Percentiles rank a stretch among this genome's conserved stretches.
phyloP scores from a whole-genome alignment of 2,888 invertebrate species.

The Amiota mariae region DNA sequence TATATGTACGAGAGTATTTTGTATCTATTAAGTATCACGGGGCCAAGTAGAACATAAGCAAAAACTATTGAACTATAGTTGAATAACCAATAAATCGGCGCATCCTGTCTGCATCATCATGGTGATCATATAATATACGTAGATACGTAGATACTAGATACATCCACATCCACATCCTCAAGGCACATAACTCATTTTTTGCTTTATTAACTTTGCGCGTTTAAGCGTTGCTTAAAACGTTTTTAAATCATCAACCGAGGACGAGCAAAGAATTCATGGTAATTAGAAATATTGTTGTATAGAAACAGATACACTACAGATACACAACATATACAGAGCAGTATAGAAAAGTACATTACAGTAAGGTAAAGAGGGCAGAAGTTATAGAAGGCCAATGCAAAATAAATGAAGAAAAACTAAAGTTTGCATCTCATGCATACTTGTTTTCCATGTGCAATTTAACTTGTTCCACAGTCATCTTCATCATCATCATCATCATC shows the following conservation, averaged over 20 bases:
- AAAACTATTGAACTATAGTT: constrained; percentile 54
- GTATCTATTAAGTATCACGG: neutral
- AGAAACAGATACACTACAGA: neutral
- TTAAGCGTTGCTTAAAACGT: neutral
- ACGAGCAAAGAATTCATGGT: constrained; percentile 38
- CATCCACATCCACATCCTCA: constrained; percentile 22
- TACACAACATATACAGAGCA: too few relatives aligned
- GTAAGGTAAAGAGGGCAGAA: neutral
- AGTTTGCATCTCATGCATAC: constrained; percentile 47
- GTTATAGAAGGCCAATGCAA: constrained; percentile 46
- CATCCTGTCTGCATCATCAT: neutral
- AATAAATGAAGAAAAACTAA: constrained; percentile 67
- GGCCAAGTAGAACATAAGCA: neutral
- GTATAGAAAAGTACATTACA: neutral
- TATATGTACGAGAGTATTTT: too few relatives aligned
- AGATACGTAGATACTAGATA: neutral
- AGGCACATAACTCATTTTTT: constrained; percentile 52
- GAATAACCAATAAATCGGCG: constrained; percentile 61
- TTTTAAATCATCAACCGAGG: too few relatives aligned
- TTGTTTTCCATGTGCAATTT: constrained; percentile 28
- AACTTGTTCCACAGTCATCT: constrained; percentile 15
- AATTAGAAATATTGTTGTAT: constrained; percentile 57
- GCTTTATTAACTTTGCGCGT: constrained; percentile 49
- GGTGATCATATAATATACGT: constrained; percentile 30
- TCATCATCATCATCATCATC: too few relatives aligned